Evolutionary conservation across 1,140 invertebrate genomes (phyloP).

Genomic region (Camponotus pennsylvanicus): DNA sequence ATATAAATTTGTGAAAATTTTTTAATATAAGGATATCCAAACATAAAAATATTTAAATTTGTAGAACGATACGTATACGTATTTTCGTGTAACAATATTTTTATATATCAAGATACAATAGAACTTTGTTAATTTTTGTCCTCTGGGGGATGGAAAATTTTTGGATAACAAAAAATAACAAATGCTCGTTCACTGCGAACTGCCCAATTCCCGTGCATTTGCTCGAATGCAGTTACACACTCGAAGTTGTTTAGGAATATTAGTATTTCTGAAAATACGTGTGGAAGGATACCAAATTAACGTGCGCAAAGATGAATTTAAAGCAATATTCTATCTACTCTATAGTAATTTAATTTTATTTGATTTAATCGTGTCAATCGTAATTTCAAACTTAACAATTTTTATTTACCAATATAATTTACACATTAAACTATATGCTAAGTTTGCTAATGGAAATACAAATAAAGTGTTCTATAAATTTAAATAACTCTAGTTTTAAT

Average conservation of each 20-base stretch:
- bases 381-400: background rate
- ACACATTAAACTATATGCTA: background rate
- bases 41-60: background rate
- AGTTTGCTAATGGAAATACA: background rate
- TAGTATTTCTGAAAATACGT: too few relatives aligned
- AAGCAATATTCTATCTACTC: too few relatives aligned
- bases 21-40: background rate
- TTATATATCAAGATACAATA: background rate
- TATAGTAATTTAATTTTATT: background rate
- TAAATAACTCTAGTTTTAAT: background rate
- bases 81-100: conserved; percentile 5
- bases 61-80: background rate
- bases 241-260: too few relatives aligned
- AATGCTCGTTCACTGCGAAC: too few relatives aligned
- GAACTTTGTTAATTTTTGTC: too few relatives aligned
- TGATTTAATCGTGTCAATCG: background rate
- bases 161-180: too few relatives aligned
- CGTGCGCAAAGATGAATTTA: too few relatives aligned
- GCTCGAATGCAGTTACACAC: too few relatives aligned
- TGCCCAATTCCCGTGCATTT: too few relatives aligned
- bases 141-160: too few relatives aligned
- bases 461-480: background rate
- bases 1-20: background rate
- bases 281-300: too few relatives aligned
- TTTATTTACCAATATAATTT: background rate